Evolutionary conservation across 2,888 invertebrate genomes (phyloP).

Genomic region (Villa cingulata): DNA sequence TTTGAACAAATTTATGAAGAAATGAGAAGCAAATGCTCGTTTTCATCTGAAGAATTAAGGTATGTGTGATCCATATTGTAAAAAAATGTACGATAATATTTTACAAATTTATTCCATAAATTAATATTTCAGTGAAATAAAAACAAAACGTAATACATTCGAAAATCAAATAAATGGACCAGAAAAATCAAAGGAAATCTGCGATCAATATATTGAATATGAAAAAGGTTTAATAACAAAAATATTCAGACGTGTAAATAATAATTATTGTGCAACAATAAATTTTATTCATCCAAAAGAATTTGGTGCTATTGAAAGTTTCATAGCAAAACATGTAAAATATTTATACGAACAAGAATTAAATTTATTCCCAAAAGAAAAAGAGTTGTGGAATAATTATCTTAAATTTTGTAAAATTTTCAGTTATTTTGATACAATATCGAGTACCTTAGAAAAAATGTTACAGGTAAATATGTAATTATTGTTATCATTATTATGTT

Average conservation of each 20-base stretch:
- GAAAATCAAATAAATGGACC: slow-evolving; percentile 4
- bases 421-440: slow-evolving; percentile 41
- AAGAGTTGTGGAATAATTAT: slow-evolving; percentile 61
- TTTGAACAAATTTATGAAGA: slow-evolving; percentile 70
- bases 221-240: slow-evolving; percentile 1
- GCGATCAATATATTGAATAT: slow-evolving; percentile 6
- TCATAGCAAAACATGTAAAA: slow-evolving; percentile 41
- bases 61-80: slow-evolving; percentile 22
- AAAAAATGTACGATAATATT: no score
- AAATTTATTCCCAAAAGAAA: slow-evolving; percentile 54
- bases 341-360: slow-evolving; percentile 58
- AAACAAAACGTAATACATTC: slow-evolving; percentile 3
- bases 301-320: background rate
- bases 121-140: slow-evolving; percentile 3
- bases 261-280: background rate
- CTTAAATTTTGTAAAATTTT: slow-evolving; percentile 65
- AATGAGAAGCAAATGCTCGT: slow-evolving; percentile 57
- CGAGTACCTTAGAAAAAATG: slow-evolving; percentile 46
- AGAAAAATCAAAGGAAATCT: slow-evolving; percentile 1
- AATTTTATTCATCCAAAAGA: background rate
- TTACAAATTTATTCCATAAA: background rate
- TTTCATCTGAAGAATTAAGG: slow-evolving; percentile 56
- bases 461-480: slow-evolving; percentile 43
- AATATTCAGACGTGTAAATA: background rate
- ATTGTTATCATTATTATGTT: no score